Base-by-base conservation (phyloP, 2,888 invertebrate genomes). In the Pelosia muscerda region DNA sequence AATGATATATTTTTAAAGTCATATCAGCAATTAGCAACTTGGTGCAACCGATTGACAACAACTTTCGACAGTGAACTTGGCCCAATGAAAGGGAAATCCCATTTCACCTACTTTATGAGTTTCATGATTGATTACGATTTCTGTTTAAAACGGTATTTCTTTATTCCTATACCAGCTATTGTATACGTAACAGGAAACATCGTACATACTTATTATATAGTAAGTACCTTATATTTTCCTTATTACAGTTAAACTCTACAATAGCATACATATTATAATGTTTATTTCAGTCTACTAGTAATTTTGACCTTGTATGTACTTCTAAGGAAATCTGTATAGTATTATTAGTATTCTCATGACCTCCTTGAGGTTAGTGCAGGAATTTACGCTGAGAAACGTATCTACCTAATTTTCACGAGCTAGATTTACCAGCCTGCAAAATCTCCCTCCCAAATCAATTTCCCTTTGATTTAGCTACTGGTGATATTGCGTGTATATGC, bases 291-390 rank as follows among this genome's bases (percentile, higher is more conserved):
- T 31, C 11, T 58, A 59, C 23, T 34, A 31, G 34, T 38, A 59
- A 59, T 38, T 19, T 59, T 59, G 38, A 38, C 59, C 34, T 59
- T 59, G 59, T 19, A 31, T 59, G 59, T 19, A 31, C 31, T 9
- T 1, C 13, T 23, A 22, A 6, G 31, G 13, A 22, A 31, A 31
- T 22, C 28, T 11, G 11, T 57, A 31, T 10, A n/a, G 11, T 57
- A 31, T 10, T 56, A 28, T n/a, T n/a, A n/a, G n/a, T n/a, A 55
- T 25, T 19, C 26, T 55, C 25, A 13, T 55, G 8, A 54, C 23
- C 22, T 54, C 2, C 19, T n/a, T n/a, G n/a, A n/a, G n/a, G n/a
- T n/a, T n/a, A n/a, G n/a, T n/a, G n/a, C n/a, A n/a, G n/a, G n/a
- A n/a, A n/a, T n/a, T n/a, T n/a, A n/a, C n/a, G n/a, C n/a, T n/a